Evolutionary conservation across 2,888 invertebrate species (phyloP), one percentile per base, ranked within the genome.

Genomic region (Trachelus troglodyta): DNA sequence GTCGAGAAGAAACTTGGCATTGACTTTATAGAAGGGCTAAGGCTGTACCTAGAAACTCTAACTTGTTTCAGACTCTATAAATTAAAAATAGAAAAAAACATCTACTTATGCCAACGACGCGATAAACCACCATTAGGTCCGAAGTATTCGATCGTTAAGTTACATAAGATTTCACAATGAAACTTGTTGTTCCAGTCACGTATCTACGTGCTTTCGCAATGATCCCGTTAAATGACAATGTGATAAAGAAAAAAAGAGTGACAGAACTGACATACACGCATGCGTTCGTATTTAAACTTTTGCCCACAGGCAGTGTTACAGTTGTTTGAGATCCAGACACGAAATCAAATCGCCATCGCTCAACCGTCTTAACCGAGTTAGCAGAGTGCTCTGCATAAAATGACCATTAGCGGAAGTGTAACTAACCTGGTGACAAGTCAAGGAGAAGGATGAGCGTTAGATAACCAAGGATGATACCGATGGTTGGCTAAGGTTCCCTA

Each of bases 351-450:
- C 80, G 81, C 81, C 81, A 79, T 83, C 81, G 77, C 79, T 80
- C 76, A 82, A 81, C 80, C 76, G 80, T 76, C 81, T 82, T 76
- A 79, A 74, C 81, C 76, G 75, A 83, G 83, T 84, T 82, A 80
- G 79, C 81, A 81, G 78, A 56, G 76, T 79, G 82, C 79, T 83
- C 81, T 82, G 76, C 84, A 84, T 85, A 81, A 84, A 84, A 83
- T 76, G 79, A 82, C 81, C 82, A 81, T 84, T 83, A 84, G 81
- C 77, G 76, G 78, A 76, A 78, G 78, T 78, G 76, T 78, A 76
- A 78, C 83, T 34, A 81, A 79, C 79, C 79, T 56, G 75, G 74
- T 76, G 78, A 77, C 75, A 75, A 78, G 75, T 75, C 74, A 76
- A 40, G 35, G 77, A 69, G 56, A 56, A 78, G 77, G 77, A 74